phyloP scores from a whole-genome alignment of 1,140 invertebrate genomes.

The Myzus persicae region DNA sequence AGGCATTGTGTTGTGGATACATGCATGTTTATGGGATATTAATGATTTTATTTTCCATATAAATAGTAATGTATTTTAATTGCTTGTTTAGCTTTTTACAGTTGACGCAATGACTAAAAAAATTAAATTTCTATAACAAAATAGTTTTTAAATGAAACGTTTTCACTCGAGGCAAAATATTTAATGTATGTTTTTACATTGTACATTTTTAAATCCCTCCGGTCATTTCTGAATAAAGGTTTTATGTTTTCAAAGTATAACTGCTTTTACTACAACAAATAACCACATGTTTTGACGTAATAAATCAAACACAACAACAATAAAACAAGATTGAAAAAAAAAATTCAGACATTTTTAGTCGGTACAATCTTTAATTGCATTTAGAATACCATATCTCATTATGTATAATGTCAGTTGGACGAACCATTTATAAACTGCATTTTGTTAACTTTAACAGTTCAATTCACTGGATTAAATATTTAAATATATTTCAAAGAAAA shows the following conservation, averaged over 20 bases:
- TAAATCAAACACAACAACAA: constrained; percentile 6
- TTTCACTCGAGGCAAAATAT: neutral
- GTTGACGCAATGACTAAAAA: neutral
- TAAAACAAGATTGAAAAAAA: constrained; percentile 9
- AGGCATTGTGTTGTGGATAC: neutral
- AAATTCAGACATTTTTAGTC: neutral
- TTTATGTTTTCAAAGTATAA: constrained; percentile 19
- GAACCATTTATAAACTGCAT: neutral
- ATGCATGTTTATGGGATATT: neutral
- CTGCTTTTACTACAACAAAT: constrained; percentile 17
- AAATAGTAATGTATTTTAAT: neutral
- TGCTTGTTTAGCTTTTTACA: constrained; percentile 1
- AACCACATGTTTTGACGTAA: neutral
- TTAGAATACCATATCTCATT: neutral
- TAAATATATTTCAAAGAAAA: too few species aligned
- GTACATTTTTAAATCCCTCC: neutral
- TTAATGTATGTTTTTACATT: constrained; percentile 19
- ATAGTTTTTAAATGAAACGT: constrained; percentile 5
- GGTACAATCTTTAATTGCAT: neutral
- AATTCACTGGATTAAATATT: neutral
- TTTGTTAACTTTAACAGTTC: neutral
- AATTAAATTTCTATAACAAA: neutral
- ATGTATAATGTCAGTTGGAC: neutral
- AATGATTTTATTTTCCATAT: neutral
- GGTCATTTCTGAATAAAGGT: constrained; percentile 7